Conservation (phyloP, 2,113 vertebrate genomes). For the Oxygymnocypris stewartii region DNA sequence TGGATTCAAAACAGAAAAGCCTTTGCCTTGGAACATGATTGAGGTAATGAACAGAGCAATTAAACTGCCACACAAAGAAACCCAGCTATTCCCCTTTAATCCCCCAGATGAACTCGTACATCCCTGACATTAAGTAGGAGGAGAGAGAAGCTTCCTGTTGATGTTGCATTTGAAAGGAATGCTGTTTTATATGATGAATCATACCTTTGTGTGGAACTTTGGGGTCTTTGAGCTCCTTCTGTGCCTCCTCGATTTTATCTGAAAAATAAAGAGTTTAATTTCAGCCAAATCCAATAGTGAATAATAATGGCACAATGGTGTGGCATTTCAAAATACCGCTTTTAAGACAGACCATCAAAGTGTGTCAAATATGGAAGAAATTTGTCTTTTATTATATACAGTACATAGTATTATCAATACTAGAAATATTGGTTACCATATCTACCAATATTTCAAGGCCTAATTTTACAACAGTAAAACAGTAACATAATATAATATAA, state of each 20-base stretch:
- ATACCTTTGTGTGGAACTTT: slow-evolving; percentile 90
- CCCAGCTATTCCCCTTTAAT: neutral
- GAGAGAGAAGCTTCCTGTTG: neutral
- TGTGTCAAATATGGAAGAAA: neutral
- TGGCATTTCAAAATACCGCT: neutral
- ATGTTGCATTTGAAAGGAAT: neutral
- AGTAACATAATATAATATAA: neutral
- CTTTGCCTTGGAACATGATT: neutral
- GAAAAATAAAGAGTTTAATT: slow-evolving; percentile 60
- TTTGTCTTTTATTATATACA: neutral
- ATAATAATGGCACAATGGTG: neutral
- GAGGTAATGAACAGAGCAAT: slow-evolving; percentile 7
- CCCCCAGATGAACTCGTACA: neutral
- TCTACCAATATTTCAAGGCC: neutral
- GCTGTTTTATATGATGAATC: slow-evolving; percentile 28
- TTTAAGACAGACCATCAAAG: neutral
- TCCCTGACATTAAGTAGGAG: neutral
- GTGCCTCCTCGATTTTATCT: slow-evolving; percentile 99
- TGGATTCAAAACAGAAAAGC: neutral
- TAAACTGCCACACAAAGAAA: slow-evolving; percentile 15
- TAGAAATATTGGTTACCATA: neutral
- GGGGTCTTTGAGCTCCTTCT: slow-evolving; percentile 94
- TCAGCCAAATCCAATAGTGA: neutral
- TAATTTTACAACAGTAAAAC: neutral
- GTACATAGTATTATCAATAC: neutral